Conservation (phyloP, 2,888 invertebrate species). For the Idaea dimidiata region DNA sequence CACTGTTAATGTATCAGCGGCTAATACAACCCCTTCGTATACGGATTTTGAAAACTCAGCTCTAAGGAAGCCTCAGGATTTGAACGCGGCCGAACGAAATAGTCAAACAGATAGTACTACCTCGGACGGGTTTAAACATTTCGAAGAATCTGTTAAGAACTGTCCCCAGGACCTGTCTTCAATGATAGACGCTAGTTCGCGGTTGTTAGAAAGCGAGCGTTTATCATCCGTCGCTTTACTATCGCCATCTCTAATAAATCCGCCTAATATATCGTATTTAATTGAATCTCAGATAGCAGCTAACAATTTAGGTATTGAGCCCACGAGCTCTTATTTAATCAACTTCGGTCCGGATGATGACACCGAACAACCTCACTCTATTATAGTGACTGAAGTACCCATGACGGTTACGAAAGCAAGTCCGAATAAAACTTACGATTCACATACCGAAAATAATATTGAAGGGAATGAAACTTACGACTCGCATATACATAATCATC, state of each 20-base stretch:
- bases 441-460: slow-evolving; percentile 35
- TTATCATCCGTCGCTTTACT: slow-evolving; percentile 47
- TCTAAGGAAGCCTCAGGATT: slow-evolving; percentile 53
- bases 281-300: slow-evolving; percentile 61
- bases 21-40: slow-evolving; percentile 46
- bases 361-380: slow-evolving; percentile 71
- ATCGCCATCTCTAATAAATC: slow-evolving; percentile 44
- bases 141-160: slow-evolving; percentile 53
- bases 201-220: slow-evolving; percentile 56
- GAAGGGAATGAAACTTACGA: slow-evolving; percentile 48
- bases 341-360: slow-evolving; percentile 64
- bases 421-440: slow-evolving; percentile 48
- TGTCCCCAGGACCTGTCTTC: slow-evolving; percentile 65
- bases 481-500: slow-evolving; percentile 35
- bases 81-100: slow-evolving; percentile 45
- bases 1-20: slow-evolving; percentile 38
- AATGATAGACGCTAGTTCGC: slow-evolving; percentile 54
- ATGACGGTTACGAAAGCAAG: slow-evolving; percentile 47
- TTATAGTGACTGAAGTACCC: slow-evolving; percentile 66
- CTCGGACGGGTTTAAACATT: slow-evolving; percentile 59
- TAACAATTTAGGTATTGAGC: slow-evolving; percentile 45
- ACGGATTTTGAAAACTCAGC: slow-evolving; percentile 63
- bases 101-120: slow-evolving; percentile 54
- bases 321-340: slow-evolving; percentile 48
- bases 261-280: slow-evolving; percentile 60